phyloP scores from a whole-genome alignment of 23 tunicate species.

The Pegea sp. region DNA sequence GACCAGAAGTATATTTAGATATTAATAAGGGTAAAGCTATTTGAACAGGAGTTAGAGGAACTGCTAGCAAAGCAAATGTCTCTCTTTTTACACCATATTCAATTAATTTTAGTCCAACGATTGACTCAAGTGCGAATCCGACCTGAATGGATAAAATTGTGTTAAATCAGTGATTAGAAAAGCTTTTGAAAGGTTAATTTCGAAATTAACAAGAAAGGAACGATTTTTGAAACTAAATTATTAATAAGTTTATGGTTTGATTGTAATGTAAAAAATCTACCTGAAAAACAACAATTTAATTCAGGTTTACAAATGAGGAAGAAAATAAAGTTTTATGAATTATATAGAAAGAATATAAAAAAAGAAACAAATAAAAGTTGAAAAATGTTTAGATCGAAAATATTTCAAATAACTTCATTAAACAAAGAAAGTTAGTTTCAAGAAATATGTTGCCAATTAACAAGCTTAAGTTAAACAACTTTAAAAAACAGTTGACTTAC shows the following conservation, averaged over 20 bases:
- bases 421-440: background rate
- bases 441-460: too few relatives aligned
- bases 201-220: background rate
- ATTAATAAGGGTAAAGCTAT: conserved; percentile 50
- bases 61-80: conserved; percentile 67
- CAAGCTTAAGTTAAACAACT: too few relatives aligned
- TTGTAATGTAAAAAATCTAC: background rate
- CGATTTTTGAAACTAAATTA: background rate
- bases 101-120: conserved; percentile 66
- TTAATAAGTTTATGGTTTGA: background rate
- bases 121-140: conserved; percentile 60
- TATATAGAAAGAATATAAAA: too few relatives aligned
- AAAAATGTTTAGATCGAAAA: too few relatives aligned
- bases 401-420: background rate
- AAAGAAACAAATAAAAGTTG: too few relatives aligned
- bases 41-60: conserved; percentile 80
- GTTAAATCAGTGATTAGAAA: too few relatives aligned
- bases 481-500: conserved; percentile 11
- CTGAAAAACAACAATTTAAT: too few relatives aligned
- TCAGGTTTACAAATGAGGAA: too few relatives aligned
- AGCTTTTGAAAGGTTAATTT: too few relatives aligned
- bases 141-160: too few relatives aligned
- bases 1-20: conserved; percentile 65
- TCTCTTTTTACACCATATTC: conserved; percentile 74
- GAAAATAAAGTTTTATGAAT: too few relatives aligned